A percentile compares a stretch with the other conserved stretches of the same genome.
phyloP scores from a whole-genome alignment of 2,888 invertebrate species.

The Druceiella hillmani region DNA sequence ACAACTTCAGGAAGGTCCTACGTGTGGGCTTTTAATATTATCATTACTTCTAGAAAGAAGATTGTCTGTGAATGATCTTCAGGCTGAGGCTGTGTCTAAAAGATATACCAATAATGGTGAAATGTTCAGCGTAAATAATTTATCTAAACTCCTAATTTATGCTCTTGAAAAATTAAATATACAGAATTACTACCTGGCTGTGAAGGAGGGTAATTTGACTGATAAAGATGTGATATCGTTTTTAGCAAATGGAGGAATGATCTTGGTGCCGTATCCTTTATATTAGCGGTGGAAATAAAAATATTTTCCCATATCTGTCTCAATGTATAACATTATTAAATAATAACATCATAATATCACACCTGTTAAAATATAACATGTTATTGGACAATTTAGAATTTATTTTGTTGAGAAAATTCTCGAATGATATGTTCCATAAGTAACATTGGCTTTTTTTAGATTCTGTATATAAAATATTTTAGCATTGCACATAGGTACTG shows the following conservation, averaged over 20 bases:
- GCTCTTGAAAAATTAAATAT: slow-evolving; percentile 46
- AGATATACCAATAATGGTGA: slow-evolving; percentile 81
- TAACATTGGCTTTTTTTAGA: no score
- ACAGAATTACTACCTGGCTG: slow-evolving; percentile 33
- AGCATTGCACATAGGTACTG: no score
- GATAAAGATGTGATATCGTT: slow-evolving; percentile 46
- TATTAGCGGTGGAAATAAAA: slow-evolving; percentile 35
- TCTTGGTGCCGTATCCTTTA: slow-evolving; percentile 63
- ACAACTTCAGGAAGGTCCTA: slow-evolving; percentile 57
- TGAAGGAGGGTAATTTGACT: slow-evolving; percentile 40
- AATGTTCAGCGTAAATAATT: slow-evolving; percentile 74
- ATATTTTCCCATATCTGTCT: background rate
- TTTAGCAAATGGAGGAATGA: slow-evolving; percentile 51
- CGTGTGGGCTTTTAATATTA: slow-evolving; percentile 84
- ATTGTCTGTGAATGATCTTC: slow-evolving; percentile 50
- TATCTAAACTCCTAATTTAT: slow-evolving; percentile 57
- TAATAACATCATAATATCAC: no score
- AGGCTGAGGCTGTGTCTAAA: slow-evolving; percentile 56
- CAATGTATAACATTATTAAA: no score
- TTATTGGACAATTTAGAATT: no score
- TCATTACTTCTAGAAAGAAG: slow-evolving; percentile 67
- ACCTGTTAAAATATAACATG: no score
- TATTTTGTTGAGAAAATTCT: no score
- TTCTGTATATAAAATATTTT: no score
- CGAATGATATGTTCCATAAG: no score